Evolutionary conservation across 2,797 vertebrate species (phyloP).

Genomic region (Lutjanus campechanus): DNA sequence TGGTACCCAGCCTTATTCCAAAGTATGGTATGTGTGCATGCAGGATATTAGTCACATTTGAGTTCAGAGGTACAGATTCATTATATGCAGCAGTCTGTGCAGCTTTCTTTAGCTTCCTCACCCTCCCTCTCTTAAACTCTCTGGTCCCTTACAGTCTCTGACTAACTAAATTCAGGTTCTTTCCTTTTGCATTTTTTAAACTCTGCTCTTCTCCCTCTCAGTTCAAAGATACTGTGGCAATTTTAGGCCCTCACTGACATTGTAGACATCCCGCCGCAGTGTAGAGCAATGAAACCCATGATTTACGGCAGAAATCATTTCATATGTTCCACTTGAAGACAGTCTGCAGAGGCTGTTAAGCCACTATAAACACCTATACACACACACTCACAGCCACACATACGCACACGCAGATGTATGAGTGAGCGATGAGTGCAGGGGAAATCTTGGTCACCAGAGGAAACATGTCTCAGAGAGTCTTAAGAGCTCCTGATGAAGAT

Average conservation of each 20-base stretch:
- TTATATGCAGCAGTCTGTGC: slow-evolving; percentile 3
- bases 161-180: slow-evolving; percentile 42
- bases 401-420: slow-evolving; percentile 48
- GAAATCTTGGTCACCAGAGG: slow-evolving; percentile 73
- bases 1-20: no score
- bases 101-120: slow-evolving; percentile 27
- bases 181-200: slow-evolving; percentile 63
- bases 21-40: background rate
- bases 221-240: slow-evolving; percentile 67
- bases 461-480: slow-evolving; percentile 74
- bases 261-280: slow-evolving; percentile 53
- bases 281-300: slow-evolving; percentile 57
- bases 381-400: slow-evolving; percentile 9
- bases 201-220: slow-evolving; percentile 38
- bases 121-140: slow-evolving; percentile 23
- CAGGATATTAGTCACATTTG: slow-evolving; percentile 10
- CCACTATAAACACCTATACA: slow-evolving; percentile 65
- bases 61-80: slow-evolving; percentile 18
- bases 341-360: slow-evolving; percentile 62
- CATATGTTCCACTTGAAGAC: slow-evolving; percentile 72
- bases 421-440: slow-evolving; percentile 66
- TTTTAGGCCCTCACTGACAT: slow-evolving; percentile 72
- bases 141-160: slow-evolving; percentile 29
- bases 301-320: slow-evolving; percentile 73
- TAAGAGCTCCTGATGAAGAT: slow-evolving; percentile 81